These are phyloP conservation scores for Brachyopa scutellaris DNA, from an alignment of 2,888 invertebrate species.

Conservation along the genomic window DNA sequence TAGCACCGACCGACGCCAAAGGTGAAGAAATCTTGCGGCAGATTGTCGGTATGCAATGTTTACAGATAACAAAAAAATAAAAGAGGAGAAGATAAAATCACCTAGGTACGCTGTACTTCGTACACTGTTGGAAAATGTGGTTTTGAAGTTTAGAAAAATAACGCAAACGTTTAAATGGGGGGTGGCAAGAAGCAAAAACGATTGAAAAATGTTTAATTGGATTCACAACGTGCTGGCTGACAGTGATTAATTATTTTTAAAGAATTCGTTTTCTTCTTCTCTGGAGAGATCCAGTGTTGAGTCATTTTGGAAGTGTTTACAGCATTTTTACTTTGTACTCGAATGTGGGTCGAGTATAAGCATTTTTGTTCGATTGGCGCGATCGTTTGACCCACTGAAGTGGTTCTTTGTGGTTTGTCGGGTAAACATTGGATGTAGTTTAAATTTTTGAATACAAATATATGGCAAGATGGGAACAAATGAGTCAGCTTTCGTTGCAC, in stretches of 20 bases:
- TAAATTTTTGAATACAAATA: no score
- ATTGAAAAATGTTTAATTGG: constrained; percentile 7
- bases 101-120: neutral
- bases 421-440: no score
- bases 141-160: neutral
- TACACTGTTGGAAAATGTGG: constrained; percentile 16
- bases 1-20: neutral
- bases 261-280: neutral
- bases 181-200: neutral
- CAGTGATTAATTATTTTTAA: constrained; percentile 18
- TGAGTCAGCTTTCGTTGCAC: no score
- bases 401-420: no score
- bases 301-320: neutral
- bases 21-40: neutral
- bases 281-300: neutral
- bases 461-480: no score
- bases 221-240: neutral
- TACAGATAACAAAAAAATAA: constrained; percentile 2
- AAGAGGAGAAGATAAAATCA: neutral
- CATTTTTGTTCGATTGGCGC: neutral
- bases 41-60: neutral
- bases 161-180: neutral
- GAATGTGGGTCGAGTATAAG: constrained; percentile 3
- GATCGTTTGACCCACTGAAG: neutral
- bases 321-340: neutral